These are phyloP conservation scores for Melinaea menophilus DNA, from an alignment of 2,888 invertebrate species.

Conservation along the genomic window DNA sequence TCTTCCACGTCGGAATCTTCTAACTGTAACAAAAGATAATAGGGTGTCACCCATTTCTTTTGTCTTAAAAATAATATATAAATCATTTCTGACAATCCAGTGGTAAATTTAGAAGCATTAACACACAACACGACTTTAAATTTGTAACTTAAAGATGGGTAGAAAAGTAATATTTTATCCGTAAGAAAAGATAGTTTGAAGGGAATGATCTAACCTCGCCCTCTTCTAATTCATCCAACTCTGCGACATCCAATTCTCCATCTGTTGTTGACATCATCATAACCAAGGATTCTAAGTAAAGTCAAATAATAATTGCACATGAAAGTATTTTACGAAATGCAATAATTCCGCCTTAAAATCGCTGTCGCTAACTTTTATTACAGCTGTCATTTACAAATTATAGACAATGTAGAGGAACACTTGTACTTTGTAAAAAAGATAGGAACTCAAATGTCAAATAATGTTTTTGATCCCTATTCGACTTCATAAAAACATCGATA, in stretches of 20 bases:
- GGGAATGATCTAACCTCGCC: constrained; percentile 78
- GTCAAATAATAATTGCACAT: constrained; percentile 49
- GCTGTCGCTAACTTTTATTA: constrained; percentile 29
- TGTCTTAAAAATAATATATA: not conserved
- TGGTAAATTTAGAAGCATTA: not conserved
- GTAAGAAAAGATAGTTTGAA: constrained; percentile 10
- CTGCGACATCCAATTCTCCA: constrained; percentile 77
- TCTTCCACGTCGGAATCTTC: constrained; percentile 74
- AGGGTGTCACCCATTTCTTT: constrained; percentile 7
- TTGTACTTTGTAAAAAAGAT: not conserved
- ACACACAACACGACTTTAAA: not conserved
- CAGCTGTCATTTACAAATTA: constrained; percentile 43
- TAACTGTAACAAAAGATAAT: constrained; percentile 47
- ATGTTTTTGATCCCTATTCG: not conserved
- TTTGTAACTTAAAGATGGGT: not conserved
- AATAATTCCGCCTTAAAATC: constrained; percentile 52
- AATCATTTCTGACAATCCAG: not conserved
- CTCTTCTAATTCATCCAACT: constrained; percentile 80
- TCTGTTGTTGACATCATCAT: constrained; percentile 78
- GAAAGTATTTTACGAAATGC: constrained; percentile 51
- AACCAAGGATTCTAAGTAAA: constrained; percentile 33
- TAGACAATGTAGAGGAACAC: constrained; percentile 36
- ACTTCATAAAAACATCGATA: not conserved
- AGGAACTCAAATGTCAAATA: constrained; percentile 18
- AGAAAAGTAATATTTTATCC: not conserved